Percentiles rank a stretch among this genome's conserved stretches.
Evolutionary conservation across 1,140 invertebrate species (phyloP).

Genomic region (Bombus sylvicola): DNA sequence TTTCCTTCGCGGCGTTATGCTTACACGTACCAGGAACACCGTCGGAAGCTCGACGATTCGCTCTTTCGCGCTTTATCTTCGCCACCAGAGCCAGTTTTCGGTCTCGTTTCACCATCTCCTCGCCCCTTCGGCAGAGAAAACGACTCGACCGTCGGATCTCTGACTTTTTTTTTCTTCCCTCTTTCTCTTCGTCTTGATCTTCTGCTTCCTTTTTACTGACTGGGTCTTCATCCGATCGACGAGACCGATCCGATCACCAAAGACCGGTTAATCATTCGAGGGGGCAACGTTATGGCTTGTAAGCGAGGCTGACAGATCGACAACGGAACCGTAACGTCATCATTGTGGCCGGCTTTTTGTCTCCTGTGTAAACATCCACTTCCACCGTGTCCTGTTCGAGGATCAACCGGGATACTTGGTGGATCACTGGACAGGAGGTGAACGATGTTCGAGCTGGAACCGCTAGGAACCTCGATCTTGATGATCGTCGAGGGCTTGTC

Average conservation of each 20-base stretch:
- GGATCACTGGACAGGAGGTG: not conserved
- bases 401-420: constrained; percentile 39
- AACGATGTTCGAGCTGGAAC: not conserved
- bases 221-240: constrained; percentile 43
- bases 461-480: not conserved
- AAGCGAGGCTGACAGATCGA: constrained; percentile 56
- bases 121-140: too few species aligned
- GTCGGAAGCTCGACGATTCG: constrained; percentile 39
- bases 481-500: not conserved
- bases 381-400: constrained; percentile 40
- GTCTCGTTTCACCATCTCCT: constrained; percentile 2
- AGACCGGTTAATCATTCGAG: constrained; percentile 64
- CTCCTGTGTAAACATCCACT: constrained; percentile 57
- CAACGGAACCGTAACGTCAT: constrained; percentile 67
- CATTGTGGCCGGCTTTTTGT: constrained; percentile 62
- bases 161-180: not conserved
- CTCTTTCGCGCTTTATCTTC: constrained; percentile 24
- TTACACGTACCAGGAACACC: constrained; percentile 32
- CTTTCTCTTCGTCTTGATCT: not conserved
- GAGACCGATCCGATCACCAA: constrained; percentile 50
- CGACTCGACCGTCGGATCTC: not conserved
- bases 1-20: constrained; percentile 34
- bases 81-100: constrained; percentile 11
- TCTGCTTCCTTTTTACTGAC: constrained; percentile 20
- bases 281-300: constrained; percentile 50